Evolutionary conservation across 2,113 vertebrate species (phyloP).

Genomic region (Galbula dea): DNA sequence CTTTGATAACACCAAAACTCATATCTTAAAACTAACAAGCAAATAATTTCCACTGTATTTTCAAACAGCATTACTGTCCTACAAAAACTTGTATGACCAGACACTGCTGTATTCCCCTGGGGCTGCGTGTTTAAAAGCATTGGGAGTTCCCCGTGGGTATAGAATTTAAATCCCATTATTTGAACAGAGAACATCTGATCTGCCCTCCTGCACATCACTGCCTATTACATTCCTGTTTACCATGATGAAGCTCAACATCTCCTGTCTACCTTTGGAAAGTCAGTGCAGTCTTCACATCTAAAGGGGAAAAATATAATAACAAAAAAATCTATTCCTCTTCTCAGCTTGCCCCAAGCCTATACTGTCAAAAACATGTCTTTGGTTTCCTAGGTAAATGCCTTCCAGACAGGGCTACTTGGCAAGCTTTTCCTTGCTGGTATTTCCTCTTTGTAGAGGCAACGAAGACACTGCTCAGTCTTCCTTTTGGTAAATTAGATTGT

Average conservation of each 20-base stretch:
- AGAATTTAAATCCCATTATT: neutral
- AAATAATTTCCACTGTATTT: neutral
- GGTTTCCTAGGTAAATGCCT: neutral
- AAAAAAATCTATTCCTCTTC: neutral
- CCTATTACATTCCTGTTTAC: neutral
- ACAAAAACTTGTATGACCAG: neutral
- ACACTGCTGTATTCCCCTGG: neutral
- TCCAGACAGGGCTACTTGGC: neutral
- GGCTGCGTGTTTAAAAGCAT: neutral
- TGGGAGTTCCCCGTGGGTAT: rapidly evolving
- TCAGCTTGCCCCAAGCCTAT: neutral
- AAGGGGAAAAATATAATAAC: too few relatives aligned
- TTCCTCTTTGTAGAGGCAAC: neutral
- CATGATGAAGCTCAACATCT: neutral
- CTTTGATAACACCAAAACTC: neutral
- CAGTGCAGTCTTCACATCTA: neutral
- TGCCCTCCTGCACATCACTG: neutral
- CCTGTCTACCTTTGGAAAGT: neutral
- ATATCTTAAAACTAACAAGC: neutral
- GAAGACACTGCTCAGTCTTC: neutral
- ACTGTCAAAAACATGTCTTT: neutral
- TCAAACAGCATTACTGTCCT: neutral
- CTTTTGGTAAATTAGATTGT: neutral
- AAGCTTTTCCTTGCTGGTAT: neutral
- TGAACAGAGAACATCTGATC: neutral